phyloP scores from a whole-genome alignment of 1,140 invertebrate species.

The Macrobrachium nipponense region DNA sequence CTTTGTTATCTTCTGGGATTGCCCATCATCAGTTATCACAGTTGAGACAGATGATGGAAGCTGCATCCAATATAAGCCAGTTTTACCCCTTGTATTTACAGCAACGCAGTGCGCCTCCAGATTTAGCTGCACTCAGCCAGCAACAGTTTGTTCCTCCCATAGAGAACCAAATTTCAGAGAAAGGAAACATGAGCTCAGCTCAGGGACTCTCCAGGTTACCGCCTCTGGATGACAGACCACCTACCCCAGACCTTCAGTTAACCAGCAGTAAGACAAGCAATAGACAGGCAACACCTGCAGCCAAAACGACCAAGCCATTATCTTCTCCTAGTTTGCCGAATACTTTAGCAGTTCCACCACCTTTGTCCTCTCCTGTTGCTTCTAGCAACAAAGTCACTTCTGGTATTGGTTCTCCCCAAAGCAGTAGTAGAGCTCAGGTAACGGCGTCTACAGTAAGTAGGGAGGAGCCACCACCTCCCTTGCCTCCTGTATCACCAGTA shows the following conservation, averaged over 20 bases:
- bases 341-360: conserved; percentile 1
- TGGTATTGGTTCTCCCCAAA: conserved; percentile 19
- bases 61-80: background rate
- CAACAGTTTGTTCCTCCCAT: conserved; percentile 29
- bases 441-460: background rate
- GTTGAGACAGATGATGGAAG: conserved; percentile 28
- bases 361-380: conserved; percentile 12
- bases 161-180: conserved; percentile 38
- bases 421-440: conserved; percentile 14
- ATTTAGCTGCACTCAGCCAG: conserved; percentile 31
- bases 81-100: conserved; percentile 20
- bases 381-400: conserved; percentile 10
- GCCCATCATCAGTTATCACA: too few species aligned
- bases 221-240: conserved; percentile 15
- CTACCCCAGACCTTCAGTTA: conserved; percentile 32
- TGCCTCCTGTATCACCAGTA: conserved; percentile 20
- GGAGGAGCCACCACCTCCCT: conserved; percentile 11
- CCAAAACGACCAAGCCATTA: conserved; percentile 4
- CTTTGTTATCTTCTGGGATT: too few species aligned
- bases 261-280: conserved; percentile 27
- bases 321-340: conserved; percentile 12
- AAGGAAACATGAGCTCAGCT: conserved; percentile 19
- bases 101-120: conserved; percentile 18
- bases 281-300: background rate
- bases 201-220: conserved; percentile 31